Conservation (phyloP, 2,888 invertebrate genomes). For the Mythimna pallens region DNA sequence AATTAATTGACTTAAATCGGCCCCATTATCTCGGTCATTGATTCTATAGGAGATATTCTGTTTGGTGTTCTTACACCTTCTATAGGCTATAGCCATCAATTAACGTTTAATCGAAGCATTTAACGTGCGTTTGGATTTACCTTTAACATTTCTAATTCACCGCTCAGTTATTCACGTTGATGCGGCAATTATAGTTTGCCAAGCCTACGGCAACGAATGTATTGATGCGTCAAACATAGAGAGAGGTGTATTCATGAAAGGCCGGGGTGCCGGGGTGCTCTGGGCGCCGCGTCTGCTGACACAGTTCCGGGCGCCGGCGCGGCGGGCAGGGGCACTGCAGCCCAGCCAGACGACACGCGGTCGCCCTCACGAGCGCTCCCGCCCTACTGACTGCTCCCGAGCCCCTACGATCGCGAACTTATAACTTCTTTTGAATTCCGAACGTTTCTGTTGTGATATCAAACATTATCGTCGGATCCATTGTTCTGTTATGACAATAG, state of each 20-base stretch:
- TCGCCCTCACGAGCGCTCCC: conserved; percentile 82
- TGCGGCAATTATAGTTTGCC: conserved; percentile 72
- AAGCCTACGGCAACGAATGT: conserved; percentile 77
- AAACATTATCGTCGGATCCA: conserved; percentile 65
- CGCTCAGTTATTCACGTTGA: conserved; percentile 51
- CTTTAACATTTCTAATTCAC: conserved; percentile 42
- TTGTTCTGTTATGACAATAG: conserved; percentile 82
- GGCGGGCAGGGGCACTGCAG: conserved; percentile 80
- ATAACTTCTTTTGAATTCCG: conserved; percentile 71
- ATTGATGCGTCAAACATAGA: conserved; percentile 82
- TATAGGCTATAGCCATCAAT: conserved; percentile 4
- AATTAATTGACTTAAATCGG: conserved; percentile 53
- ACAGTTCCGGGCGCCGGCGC: conserved; percentile 90
- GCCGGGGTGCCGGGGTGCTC: conserved; percentile 79
- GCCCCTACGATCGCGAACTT: conserved; percentile 67
- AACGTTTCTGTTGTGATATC: conserved; percentile 59
- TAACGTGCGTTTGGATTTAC: conserved; percentile 16
- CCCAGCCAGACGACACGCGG: conserved; percentile 89
- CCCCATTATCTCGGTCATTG: conserved; percentile 42
- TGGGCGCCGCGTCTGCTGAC: conserved; percentile 86
- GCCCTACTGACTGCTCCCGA: conserved; percentile 69
- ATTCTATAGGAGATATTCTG: conserved; percentile 27
- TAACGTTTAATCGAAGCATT: conserved; percentile 20
- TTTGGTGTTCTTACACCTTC: conserved; percentile 33
- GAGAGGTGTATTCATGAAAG: conserved; percentile 82